A percentile compares a stretch with the other conserved stretches of the same genome.
These are phyloP conservation scores for Conchocele bisecta DNA, from an alignment of 2,888 invertebrate species.

Conservation along the genomic window DNA sequence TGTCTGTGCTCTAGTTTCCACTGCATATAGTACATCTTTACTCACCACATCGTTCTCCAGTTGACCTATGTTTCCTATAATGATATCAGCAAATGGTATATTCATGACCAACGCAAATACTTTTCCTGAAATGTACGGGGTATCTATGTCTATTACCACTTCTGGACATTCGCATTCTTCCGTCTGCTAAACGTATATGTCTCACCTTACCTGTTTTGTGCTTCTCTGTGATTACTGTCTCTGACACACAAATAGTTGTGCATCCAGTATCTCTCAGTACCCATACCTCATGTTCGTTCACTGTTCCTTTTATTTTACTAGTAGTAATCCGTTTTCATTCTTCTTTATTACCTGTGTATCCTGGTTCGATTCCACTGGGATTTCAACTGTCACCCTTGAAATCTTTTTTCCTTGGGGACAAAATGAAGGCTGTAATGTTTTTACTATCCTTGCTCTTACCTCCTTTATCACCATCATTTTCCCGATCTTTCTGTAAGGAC, in stretches of 20 bases:
- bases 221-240: neutral
- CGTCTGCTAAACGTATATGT: neutral
- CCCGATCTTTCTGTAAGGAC: slow-evolving; percentile 2
- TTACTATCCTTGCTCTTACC: neutral
- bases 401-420: neutral
- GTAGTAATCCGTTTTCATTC: neutral
- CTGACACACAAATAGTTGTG: slow-evolving; percentile 9
- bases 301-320: neutral
- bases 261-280: slow-evolving; percentile 4
- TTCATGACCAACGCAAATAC: slow-evolving; percentile 6
- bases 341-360: neutral
- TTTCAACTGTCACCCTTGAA: slow-evolving; percentile 3
- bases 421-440: no score
- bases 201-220: neutral
- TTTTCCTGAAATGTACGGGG: slow-evolving; percentile 2
- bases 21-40: neutral
- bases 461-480: neutral
- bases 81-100: slow-evolving; percentile 10
- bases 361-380: neutral
- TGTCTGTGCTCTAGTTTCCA: no score
- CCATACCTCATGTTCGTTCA: neutral
- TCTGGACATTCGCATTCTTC: neutral
- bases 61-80: slow-evolving; percentile 11
- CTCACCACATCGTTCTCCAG: neutral
- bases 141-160: neutral